Evolutionary conservation across 2,797 vertebrate species (phyloP), one percentile per base, ranked within the genome.

Genomic region (Lithobates pipiens): DNA sequence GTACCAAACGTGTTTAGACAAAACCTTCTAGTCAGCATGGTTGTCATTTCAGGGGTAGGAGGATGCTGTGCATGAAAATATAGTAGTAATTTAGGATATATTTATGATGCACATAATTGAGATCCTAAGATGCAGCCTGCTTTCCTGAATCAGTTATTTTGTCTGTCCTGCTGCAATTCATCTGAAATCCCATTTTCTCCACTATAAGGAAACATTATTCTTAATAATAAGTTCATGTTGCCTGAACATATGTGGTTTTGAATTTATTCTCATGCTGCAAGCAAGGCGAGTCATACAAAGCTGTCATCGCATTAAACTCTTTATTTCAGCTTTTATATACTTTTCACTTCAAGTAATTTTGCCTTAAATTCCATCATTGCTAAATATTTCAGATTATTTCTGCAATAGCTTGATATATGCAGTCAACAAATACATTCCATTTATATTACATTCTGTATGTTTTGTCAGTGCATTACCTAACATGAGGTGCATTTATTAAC

Each of bases 271-370:
- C 54, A 72, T 63, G 46, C 50, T 84, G 23, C 44, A 77, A 70
- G 42, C 63, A 68, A 54, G 76, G 46, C 57, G 54, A 78, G 44
- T 61, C 42, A 50, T 80, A 44, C 54, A 36, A 44, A 74, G 70
- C 54, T 67, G 50, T 74, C 36, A 70, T 76, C 63, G 39, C 1
- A 69, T 76, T 81, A 67, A 29, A n/a, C 71, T 44, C 21, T 70
- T 36, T 68, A 81, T 76, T 75, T 36, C 71, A 80, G 73, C 25
- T 42, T 85, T 76, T 86, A 42, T 86, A 39, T 54, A 71, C n/a
- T n/a, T n/a, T 86, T 86, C 73, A 63, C 44, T 61, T 39, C 39
- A 85, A 80, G 34, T 81, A 32, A 85, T 85, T 36, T 81, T 81
- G 76, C 61, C 44, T 13, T 46, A 46, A 46, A 46, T 46, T 46